A percentile compares a stretch with the other conserved stretches of the same genome.
phyloP scores from a whole-genome alignment of 2,113 vertebrate species.

The Potamarius usumacintae region DNA sequence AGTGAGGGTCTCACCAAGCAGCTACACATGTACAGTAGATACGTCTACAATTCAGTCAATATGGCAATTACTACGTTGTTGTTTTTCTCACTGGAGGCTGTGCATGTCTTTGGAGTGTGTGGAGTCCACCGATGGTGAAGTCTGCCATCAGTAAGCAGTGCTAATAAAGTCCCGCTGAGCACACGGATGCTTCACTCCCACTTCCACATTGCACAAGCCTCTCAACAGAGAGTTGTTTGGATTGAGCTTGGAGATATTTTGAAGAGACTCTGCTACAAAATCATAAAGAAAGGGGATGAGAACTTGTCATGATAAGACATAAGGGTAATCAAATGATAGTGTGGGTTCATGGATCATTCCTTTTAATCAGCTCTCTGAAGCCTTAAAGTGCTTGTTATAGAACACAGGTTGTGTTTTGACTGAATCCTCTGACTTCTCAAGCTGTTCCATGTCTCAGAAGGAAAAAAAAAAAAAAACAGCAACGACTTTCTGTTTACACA shows the following conservation, averaged over 20 bases:
- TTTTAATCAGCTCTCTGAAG: constrained; percentile 17
- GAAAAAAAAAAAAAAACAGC: not conserved
- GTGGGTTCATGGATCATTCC: not conserved
- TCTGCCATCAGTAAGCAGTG: not conserved
- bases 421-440: constrained; percentile 5
- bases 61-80: not conserved
- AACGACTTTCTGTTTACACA: too few species aligned
- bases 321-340: not conserved
- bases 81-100: not conserved
- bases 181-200: not conserved
- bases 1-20: not conserved
- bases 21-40: not conserved
- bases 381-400: not conserved
- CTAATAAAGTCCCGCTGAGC: constrained; percentile 18
- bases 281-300: not conserved
- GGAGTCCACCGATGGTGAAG: not conserved
- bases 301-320: not conserved
- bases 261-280: not conserved
- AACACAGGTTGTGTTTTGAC: not conserved
- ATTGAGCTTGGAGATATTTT: not conserved
- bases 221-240: not conserved
- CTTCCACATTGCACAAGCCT: not conserved
- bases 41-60: not conserved
- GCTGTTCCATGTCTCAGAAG: not conserved
- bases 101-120: not conserved